phyloP scores from a whole-genome alignment of 2,888 invertebrate species.

The Mystacides longicornis region DNA sequence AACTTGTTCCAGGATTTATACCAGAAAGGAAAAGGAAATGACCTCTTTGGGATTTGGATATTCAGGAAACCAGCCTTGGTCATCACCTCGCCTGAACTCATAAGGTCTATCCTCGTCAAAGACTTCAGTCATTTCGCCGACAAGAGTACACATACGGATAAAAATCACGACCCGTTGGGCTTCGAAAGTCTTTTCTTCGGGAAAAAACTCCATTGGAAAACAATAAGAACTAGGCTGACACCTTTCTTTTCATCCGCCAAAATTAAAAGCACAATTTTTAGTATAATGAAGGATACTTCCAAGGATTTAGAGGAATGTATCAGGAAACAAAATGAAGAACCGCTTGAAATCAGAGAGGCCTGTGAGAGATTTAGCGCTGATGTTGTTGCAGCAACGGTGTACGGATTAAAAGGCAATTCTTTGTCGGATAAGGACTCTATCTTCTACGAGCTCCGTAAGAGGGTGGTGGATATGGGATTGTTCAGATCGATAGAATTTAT shows the following conservation, averaged over 20 bases:
- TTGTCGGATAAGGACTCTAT: conserved; percentile 19
- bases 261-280: conserved; percentile 30
- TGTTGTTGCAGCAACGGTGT: conserved; percentile 25
- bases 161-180: conserved; percentile 29
- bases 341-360: conserved; percentile 22
- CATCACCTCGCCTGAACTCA: conserved; percentile 29
- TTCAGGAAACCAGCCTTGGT: conserved; percentile 29
- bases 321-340: conserved; percentile 10
- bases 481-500: conserved; percentile 23
- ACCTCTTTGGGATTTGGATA: conserved; percentile 29
- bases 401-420: conserved; percentile 24
- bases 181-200: conserved; percentile 30
- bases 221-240: conserved; percentile 28
- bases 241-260: conserved; percentile 29
- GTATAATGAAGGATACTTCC: conserved; percentile 26
- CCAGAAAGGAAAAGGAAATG: conserved; percentile 16
- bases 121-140: conserved; percentile 31
- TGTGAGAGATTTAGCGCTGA: conserved; percentile 22
- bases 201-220: conserved; percentile 29
- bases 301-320: conserved; percentile 24
- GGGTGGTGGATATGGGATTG: conserved; percentile 21
- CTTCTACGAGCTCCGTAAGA: conserved; percentile 24
- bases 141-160: conserved; percentile 28
- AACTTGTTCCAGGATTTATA: conserved; percentile 23
- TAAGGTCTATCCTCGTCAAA: conserved; percentile 30